phyloP scores from a whole-genome alignment of 2,797 vertebrate species.

The Onychomys leucogaster region DNA sequence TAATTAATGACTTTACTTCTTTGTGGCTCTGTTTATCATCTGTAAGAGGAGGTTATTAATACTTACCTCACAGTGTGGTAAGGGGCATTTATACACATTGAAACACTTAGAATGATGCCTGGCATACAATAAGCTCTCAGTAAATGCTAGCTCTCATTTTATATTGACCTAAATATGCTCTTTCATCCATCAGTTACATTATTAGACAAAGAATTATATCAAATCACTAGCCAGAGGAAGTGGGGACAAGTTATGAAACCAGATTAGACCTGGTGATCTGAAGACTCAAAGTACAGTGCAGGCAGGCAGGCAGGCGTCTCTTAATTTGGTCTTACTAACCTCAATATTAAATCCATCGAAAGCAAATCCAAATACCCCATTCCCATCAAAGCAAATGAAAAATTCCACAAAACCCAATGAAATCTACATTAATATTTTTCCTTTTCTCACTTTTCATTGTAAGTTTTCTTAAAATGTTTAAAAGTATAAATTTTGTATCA shows the following conservation, averaged over 20 bases:
- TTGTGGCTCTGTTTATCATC: conserved; percentile 21
- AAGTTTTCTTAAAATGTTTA: conserved; percentile 59
- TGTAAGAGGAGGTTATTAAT: conserved; percentile 56
- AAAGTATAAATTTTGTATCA: conserved; percentile 46
- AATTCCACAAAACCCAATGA: conserved; percentile 26
- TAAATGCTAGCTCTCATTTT: conserved; percentile 58
- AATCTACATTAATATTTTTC: conserved; percentile 38
- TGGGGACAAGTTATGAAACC: conserved; percentile 30
- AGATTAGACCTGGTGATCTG: not conserved
- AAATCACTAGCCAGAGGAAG: conserved; percentile 47
- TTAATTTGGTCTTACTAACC: conserved; percentile 41
- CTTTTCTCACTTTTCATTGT: not conserved
- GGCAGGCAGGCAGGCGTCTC: conserved; percentile 7
- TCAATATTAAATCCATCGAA: conserved; percentile 34
- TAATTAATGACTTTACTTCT: conserved; percentile 52
- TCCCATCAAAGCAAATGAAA: conserved; percentile 66
- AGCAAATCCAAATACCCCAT: conserved; percentile 47
- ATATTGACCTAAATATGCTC: conserved; percentile 40
- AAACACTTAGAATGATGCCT: conserved; percentile 45
- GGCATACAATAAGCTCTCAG: conserved; percentile 35
- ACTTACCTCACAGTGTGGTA: not conserved
- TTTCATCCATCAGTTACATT: conserved; percentile 34
- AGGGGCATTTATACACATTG: conserved; percentile 32
- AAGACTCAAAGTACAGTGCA: conserved; percentile 4
- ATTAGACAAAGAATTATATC: conserved; percentile 46